A percentile compares a stretch with the other conserved stretches of the same genome.
phyloP scores from a whole-genome alignment of 1,140 invertebrate species.

The Euura saliciscinereae region DNA sequence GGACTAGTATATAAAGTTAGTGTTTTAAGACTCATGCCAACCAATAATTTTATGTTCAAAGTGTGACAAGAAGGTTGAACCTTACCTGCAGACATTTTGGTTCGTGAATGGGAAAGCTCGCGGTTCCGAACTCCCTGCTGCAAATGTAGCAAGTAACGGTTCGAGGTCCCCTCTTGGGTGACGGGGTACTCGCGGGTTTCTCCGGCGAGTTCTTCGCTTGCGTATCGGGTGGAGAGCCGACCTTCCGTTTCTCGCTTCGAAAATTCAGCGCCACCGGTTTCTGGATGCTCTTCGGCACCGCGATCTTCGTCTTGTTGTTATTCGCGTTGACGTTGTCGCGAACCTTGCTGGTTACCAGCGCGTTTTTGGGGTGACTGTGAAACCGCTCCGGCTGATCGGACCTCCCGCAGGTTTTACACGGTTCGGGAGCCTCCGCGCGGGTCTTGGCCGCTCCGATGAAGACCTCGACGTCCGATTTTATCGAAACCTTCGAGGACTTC shows the following conservation, averaged over 20 bases:
- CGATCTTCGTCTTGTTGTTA: conserved; percentile 20
- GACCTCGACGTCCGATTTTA: conserved; percentile 43
- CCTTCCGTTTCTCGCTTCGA: conserved; percentile 47
- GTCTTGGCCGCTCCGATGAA: conserved; percentile 31
- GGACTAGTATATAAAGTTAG: no score
- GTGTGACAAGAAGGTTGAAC: conserved; percentile 15
- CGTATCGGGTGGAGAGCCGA: conserved; percentile 17
- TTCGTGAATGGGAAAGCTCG: conserved; percentile 78
- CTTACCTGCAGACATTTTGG: conserved; percentile 80
- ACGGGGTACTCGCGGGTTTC: conserved; percentile 13
- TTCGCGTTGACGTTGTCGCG: conserved; percentile 13
- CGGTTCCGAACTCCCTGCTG: conserved; percentile 78
- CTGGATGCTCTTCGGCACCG: conserved; percentile 52
- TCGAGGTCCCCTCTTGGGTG: conserved; percentile 47
- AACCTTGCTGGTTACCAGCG: conserved; percentile 22
- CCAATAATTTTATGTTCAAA: no score
- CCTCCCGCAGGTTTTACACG: conserved; percentile 65
- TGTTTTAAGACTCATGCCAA: no score
- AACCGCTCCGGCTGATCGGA: conserved; percentile 64
- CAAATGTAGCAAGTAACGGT: conserved; percentile 77
- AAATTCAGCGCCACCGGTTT: conserved; percentile 63
- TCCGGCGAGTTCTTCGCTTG: conserved; percentile 18
- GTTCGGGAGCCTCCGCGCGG: conserved; percentile 52
- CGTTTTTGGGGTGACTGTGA: conserved; percentile 63
- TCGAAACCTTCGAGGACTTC: conserved; percentile 18